phyloP scores from a whole-genome alignment of 1,140 invertebrate genomes.

The Drosophila parabipectinata region DNA sequence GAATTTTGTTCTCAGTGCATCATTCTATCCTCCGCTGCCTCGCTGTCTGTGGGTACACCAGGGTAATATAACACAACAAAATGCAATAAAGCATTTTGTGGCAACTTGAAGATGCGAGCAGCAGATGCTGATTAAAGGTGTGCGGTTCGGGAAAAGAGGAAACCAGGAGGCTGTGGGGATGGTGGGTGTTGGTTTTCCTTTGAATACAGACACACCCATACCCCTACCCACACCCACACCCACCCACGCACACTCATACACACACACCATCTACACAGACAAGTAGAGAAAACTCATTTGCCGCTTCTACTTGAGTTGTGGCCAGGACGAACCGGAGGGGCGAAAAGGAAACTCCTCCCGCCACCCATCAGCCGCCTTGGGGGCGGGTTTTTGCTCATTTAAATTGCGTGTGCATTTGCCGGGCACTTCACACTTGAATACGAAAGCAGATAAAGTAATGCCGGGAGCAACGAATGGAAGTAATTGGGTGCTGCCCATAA shows the following conservation, averaged over 20 bases:
- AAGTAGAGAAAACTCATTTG: conserved; percentile 74
- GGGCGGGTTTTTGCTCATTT: conserved; percentile 62
- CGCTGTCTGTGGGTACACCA: conserved; percentile 55
- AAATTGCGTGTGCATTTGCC: conserved; percentile 80
- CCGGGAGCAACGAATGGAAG: conserved; percentile 62
- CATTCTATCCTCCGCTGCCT: background rate
- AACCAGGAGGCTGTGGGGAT: conserved; percentile 6
- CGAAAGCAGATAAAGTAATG: conserved; percentile 81
- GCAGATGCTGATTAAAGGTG: conserved; percentile 82
- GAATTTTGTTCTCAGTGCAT: background rate
- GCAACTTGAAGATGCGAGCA: conserved; percentile 81
- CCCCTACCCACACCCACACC: background rate
- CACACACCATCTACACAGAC: conserved; percentile 27
- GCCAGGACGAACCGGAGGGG: conserved; percentile 5
- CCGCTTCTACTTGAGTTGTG: conserved; percentile 56
- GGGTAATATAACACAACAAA: conserved; percentile 83
- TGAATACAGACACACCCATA: conserved; percentile 15
- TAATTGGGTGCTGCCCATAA: conserved; percentile 75
- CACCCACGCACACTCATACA: conserved; percentile 4
- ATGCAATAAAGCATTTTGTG: conserved; percentile 82
- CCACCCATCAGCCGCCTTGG: conserved; percentile 4
- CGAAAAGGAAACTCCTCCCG: background rate
- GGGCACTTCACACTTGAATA: conserved; percentile 80
- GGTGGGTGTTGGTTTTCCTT: conserved; percentile 13
- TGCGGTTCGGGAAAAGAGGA: conserved; percentile 58